These are phyloP conservation scores for Ophiodon elongatus DNA, from an alignment of 2,113 vertebrate species.

Conservation along the genomic window DNA sequence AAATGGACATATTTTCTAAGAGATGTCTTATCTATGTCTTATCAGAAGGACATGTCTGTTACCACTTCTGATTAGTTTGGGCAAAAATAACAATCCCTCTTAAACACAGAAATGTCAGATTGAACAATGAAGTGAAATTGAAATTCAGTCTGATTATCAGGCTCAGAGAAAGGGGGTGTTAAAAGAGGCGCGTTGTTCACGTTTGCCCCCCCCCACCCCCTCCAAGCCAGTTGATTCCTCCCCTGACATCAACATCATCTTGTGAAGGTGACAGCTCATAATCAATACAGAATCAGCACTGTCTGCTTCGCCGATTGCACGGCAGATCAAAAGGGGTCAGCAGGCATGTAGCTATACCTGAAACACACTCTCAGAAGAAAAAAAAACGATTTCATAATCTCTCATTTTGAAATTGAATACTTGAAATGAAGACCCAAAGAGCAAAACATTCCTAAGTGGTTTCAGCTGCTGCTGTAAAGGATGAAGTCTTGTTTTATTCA, in stretches of 20 bases:
- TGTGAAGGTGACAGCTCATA: background rate
- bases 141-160: background rate
- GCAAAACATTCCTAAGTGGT: constrained; percentile 9
- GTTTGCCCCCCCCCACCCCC: too few species aligned
- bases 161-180: background rate
- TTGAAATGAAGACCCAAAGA: background rate
- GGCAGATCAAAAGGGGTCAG: background rate
- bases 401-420: constrained; percentile 38
- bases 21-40: too few species aligned
- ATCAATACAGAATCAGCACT: background rate
- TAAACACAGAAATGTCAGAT: background rate
- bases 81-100: background rate
- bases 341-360: background rate
- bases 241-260: background rate
- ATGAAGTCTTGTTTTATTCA: constrained; percentile 25
- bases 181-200: background rate
- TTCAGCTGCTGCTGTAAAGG: constrained; percentile 25
- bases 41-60: background rate
- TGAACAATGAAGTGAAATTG: background rate
- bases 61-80: background rate
- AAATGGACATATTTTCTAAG: background rate
- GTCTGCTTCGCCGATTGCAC: background rate
- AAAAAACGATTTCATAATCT: constrained; percentile 29
- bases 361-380: background rate
- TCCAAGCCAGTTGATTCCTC: background rate